Base-by-base conservation (phyloP, 2,113 vertebrate species). In the Sorex araneus region DNA sequence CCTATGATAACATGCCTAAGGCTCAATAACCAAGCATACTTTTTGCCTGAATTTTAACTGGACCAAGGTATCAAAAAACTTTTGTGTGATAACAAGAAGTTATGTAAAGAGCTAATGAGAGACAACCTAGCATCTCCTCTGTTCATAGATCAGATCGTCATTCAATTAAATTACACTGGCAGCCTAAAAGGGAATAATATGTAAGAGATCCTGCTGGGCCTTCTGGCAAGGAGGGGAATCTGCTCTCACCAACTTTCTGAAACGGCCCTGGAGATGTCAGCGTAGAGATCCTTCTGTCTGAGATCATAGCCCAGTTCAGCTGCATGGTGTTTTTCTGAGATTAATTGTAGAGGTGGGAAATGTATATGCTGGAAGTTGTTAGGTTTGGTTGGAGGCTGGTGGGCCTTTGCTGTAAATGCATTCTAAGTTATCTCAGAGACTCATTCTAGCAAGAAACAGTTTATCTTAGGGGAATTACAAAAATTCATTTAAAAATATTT, bases 391-490 rank as follows among this genome's bases (percentile, higher is more conserved):
- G 47, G 47, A 50, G 47, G 47, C 47, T 50, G 13, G 2, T 12
- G 47, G 47, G 13, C 47, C 47, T 80, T 45, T 45, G 30, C 66
- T 74, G 3, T 76, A 81, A 86, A 27, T 73, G 18, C 28, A 5
- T 63, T 82, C 74, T 80, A 36, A 69, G 13, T 83, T 89, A 80
- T 70, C 15, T 70, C 66, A 80, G 30, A 57, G 27, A 66, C 8
- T 67, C 23, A 71, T 50, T 50, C 47, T 50, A 50, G 60, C 0
- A 81, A 63, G 76, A 87, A 73, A 32, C 30, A 81, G 13, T 76
- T 89, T 85, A 70, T 54, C 30, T 78, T 89, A 75, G 13, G 71
- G 36, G 91, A 86, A 34, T 60, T 80, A 36, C 74, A 80, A 74
- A 63, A 47, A 8, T 88, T 16, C 40, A 1, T 87, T 80, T 43